These are phyloP conservation scores for Eristalinus aeneus DNA, from an alignment of 2,888 invertebrate species.

Conservation along the genomic window DNA sequence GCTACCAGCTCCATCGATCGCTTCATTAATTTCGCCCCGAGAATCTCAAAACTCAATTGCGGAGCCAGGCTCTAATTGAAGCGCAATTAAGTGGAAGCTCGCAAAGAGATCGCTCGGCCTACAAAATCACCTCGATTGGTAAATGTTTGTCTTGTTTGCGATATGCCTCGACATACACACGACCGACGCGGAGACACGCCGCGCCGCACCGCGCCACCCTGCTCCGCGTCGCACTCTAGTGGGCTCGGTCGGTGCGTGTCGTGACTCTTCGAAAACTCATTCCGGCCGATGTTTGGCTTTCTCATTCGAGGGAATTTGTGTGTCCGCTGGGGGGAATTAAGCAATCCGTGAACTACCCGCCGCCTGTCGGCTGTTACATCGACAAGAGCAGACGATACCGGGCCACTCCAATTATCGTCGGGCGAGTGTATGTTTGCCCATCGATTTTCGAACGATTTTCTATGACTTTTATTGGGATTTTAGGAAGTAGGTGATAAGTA, in stretches of 20 bases:
- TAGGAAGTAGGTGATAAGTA: conserved; percentile 57
- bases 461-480: conserved; percentile 34
- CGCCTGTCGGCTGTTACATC: not conserved
- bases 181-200: conserved; percentile 10
- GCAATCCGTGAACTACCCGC: conserved; percentile 47
- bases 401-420: conserved; percentile 45
- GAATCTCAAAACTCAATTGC: conserved; percentile 32
- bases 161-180: not conserved
- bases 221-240: not conserved
- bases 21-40: conserved; percentile 42
- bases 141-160: conserved; percentile 19
- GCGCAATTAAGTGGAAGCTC: conserved; percentile 46
- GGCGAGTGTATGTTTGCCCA: conserved; percentile 22
- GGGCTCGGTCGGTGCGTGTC: conserved; percentile 25
- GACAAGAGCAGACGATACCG: not conserved
- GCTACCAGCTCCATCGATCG: conserved; percentile 53
- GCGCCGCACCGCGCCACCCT: not conserved
- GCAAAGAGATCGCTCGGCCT: conserved; percentile 25
- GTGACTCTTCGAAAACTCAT: conserved; percentile 34
- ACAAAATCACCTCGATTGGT: conserved; percentile 29
- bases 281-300: conserved; percentile 36
- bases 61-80: conserved; percentile 49
- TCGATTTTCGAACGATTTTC: conserved; percentile 16
- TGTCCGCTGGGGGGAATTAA: conserved; percentile 27
- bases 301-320: conserved; percentile 27